Conservation (phyloP, 2,113 vertebrate species). For the Paradoxurus hermaphroditus region DNA sequence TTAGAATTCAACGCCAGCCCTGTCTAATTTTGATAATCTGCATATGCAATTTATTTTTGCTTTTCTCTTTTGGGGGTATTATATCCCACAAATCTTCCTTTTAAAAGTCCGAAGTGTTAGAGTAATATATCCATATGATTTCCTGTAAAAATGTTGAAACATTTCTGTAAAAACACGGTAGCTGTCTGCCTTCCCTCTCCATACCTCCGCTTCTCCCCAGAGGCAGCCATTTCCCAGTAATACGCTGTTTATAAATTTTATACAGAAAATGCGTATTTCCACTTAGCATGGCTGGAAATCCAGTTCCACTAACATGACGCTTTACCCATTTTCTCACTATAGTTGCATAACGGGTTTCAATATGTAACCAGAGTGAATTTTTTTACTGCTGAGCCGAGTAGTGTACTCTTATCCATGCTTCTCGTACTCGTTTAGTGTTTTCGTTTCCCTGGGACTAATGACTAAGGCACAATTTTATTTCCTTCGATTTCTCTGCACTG, state of each 20-base stretch:
- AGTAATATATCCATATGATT: background rate
- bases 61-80: background rate
- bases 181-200: too few relatives aligned
- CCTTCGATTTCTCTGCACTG: background rate
- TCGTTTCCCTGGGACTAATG: too few relatives aligned
- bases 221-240: too few relatives aligned
- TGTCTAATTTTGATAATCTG: background rate
- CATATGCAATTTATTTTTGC: background rate
- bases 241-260: fast-evolving
- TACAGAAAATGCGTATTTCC: background rate
- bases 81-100: background rate
- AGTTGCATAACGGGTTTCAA: background rate
- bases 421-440: background rate
- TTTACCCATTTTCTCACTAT: background rate
- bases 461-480: background rate
- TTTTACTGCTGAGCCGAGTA: background rate
- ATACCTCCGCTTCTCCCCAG: background rate
- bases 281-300: too few relatives aligned
- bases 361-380: background rate
- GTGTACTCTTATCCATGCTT: background rate
- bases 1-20: background rate
- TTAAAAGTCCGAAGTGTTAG: background rate
- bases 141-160: background rate
- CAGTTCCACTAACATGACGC: too few relatives aligned
- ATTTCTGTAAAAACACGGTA: background rate